Base-by-base conservation (phyloP, 53 echinoderm and acorn worm species). In the Stichopus horrens region DNA sequence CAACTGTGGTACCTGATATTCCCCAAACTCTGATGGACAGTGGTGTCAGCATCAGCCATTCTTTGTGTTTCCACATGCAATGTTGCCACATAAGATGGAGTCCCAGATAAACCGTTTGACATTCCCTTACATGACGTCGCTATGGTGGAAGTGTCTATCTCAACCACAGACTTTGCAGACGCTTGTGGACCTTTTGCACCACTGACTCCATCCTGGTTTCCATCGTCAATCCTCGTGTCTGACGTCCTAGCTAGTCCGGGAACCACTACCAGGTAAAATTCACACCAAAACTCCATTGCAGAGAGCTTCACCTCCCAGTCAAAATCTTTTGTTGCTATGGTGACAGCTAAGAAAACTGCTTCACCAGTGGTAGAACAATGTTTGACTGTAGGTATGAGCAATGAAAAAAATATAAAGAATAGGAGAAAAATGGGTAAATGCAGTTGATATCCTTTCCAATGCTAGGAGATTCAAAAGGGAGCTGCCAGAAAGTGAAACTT, bases 301-400 rank as follows among this genome's bases (percentile, higher is more conserved):
- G 37, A 73, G 4, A 91, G 76, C 73, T 96, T 96, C 8, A 94
- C 91, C 67, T 96, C 96, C 94, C 94, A 96, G 73, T 96, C 96
- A 54, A 93, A 86, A 83, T 96, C 96, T 66, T 80, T 80, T 74
- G 87, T 74, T 14, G 87, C 87, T 55, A 75, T 21, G 54, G 11
- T 21, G n/a, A 74, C 75, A 19, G 87, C 19, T 57, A 52, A 87
- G 6, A 87, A 87, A 23, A 87, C 87, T 55, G 55, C 53, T 37
- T 56, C 87, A 9, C 54, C 54, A 20, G 56, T 16, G 54, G 20
- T 74, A 19, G 74, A 52, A 58, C 87, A 87, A 16, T 11, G 21
- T 7, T 21, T 56, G 52, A 21, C 87, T 87, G 75, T 22, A 5
- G n/a, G 52, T 59, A 11, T 74, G 74, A 74, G 18, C 18, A 71